Conservation (phyloP, 2,113 vertebrate species). For the Pteruthius melanotis region DNA sequence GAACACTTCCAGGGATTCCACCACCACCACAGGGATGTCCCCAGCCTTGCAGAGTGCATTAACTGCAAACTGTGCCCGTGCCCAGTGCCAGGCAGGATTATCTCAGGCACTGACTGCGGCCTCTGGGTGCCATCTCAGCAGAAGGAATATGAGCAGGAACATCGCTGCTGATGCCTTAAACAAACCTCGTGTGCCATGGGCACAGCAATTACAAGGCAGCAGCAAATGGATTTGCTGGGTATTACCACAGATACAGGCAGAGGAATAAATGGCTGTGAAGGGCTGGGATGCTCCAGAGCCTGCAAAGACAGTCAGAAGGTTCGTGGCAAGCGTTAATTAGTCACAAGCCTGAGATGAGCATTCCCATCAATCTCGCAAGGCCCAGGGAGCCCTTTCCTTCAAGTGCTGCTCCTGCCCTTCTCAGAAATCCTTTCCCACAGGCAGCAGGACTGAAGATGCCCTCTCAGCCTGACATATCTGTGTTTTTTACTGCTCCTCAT, state of each 20-base stretch:
- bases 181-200: not conserved
- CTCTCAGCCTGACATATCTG: not conserved
- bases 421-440: not conserved
- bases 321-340: not conserved
- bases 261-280: not conserved
- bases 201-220: not conserved
- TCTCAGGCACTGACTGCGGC: not conserved
- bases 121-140: not conserved
- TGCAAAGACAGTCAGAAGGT: not conserved
- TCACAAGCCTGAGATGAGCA: not conserved
- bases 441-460: not conserved
- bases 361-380: not conserved
- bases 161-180: too few relatives aligned
- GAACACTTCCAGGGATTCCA: not conserved
- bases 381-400: not conserved
- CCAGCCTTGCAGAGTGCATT: not conserved
- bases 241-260: not conserved
- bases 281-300: fast-evolving
- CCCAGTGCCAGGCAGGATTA: not conserved
- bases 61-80: not conserved
- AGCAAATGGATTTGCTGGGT: not conserved
- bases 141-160: not conserved
- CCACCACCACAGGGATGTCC: fast-evolving
- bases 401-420: not conserved
- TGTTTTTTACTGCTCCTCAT: not conserved